Base-by-base conservation (phyloP, 2,888 invertebrate species). In the Agrochola litura region DNA sequence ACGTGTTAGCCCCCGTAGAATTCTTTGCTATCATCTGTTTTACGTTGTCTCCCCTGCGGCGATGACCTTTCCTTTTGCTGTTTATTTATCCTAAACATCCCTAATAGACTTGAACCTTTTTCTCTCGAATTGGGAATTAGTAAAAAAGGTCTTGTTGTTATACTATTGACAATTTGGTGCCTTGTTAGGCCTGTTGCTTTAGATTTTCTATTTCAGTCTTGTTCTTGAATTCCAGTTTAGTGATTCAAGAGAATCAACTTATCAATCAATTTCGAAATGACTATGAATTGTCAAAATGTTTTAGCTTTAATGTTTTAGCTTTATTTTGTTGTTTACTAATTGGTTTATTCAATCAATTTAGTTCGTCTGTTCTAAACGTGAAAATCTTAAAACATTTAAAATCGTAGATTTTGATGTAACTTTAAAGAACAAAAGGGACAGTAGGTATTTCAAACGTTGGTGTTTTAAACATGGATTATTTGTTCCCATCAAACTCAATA, bases 1-100 rank as follows among this genome's bases (percentile, higher is more conserved):
- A 77, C 83, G 71, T 85, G 80, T 83, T 79, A 71, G 66, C 71
- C 79, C 63, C 76, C 52, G 79, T 83, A 83, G 80, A 76, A 78
- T 83, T 81, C 85, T 85, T 87, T 85, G 80, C 84, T 77, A 75
- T 86, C 88, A 78, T 87, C 86, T 89, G 66, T 85, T 73, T 73
- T 88, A 82, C 84, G 88, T 86, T 88, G 89, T 89, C 86, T 90
- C 84, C 89, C 89, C 77, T 76, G 77, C 76, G 88, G 87, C 85
- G 82, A 82, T 82, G 86, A 82, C 86, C 87, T 86, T 86, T 85
- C 82, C 85, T 79, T 84, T 88, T 83, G 73, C 67, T 77, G 73
- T 77, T 66, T 79, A 80, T 82, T 89, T 82, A 73, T 77, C 73
- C 77, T 75, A 74, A 77, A 77, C 75, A 76, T 76, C 56, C 41